phyloP scores from a whole-genome alignment of 2,888 invertebrate species.

The Hipparchia sbordonii region DNA sequence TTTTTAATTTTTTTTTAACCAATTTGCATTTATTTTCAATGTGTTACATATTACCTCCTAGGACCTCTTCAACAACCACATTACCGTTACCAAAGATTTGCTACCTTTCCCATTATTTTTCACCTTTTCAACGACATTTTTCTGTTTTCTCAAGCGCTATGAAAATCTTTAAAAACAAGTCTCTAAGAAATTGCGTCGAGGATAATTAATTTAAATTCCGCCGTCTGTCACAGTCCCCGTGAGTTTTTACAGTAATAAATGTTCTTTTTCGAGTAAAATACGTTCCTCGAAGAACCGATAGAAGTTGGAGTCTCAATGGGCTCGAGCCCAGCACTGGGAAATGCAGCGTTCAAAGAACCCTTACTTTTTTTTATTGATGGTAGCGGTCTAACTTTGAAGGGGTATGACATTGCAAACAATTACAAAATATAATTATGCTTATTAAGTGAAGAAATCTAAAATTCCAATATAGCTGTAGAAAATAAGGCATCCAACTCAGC shows the following conservation, averaged over 20 bases:
- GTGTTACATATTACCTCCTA: not conserved
- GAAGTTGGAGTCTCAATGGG: too few relatives aligned
- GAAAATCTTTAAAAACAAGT: slow-evolving; percentile 28
- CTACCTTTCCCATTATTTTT: not conserved
- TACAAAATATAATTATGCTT: too few relatives aligned
- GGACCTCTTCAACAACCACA: not conserved
- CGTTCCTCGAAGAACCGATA: not conserved
- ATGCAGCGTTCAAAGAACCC: too few relatives aligned
- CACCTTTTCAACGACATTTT: slow-evolving; percentile 9
- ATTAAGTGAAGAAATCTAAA: too few relatives aligned
- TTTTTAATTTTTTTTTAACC: too few relatives aligned
- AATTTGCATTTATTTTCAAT: too few relatives aligned
- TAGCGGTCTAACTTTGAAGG: too few relatives aligned
- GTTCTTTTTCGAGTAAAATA: slow-evolving; percentile 22
- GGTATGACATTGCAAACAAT: too few relatives aligned
- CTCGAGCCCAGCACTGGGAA: too few relatives aligned
- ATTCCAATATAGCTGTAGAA: too few relatives aligned
- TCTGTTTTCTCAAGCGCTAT: slow-evolving; percentile 24
- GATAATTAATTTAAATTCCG: slow-evolving; percentile 39
- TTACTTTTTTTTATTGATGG: too few relatives aligned
- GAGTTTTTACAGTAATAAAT: slow-evolving; percentile 33
- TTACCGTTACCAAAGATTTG: not conserved
- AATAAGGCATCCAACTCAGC: too few relatives aligned
- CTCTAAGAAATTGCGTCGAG: slow-evolving; percentile 25
- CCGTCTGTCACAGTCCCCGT: slow-evolving; percentile 31